Base-by-base conservation (phyloP, 1,140 invertebrate species). In the Piezodorus guildinii region DNA sequence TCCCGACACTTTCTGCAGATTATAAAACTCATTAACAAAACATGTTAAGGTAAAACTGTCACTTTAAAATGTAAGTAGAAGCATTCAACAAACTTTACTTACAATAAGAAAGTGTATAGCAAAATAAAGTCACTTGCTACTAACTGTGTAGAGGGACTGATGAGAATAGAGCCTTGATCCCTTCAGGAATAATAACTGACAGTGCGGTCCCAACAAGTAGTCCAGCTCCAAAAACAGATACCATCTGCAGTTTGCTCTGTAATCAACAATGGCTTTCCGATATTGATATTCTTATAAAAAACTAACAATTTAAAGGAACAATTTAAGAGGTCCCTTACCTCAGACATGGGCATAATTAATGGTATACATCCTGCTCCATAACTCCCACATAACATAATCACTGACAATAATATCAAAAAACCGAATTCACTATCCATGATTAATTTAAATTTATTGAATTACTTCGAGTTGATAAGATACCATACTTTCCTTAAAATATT, bases 161-260 rank as follows among this genome's bases (percentile, higher is more conserved):
- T 34, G 69, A 67, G 68, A 85, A 83, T 30, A 98, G 76, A 3
- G 93, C 87, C 67, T 94, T 80, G 30, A 99, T 88, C 43, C 96
- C 97, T 79, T 99, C 97, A 0, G 97, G 97, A 71, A 99, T 98
- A 54, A 99, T 99, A 0, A 99, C 95, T 64, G 93, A 89, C 58
- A 99, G 75, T 0, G 96, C 95, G 62, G 96, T 98, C 4, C 96
- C 96, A 49, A 99, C 93, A n/a, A 99, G 78, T 10, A 99, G 79
- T 25, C 96, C 96, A 56, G 96, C 95, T 56, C 96, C 96, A 54
- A 99, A 83, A 39, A 98, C 86, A 21, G 94, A 97, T 34, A 98
- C 85, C 70, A 94, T 80, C 72, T 96, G 88, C 23, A 98, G 77
- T 77, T 95, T 97, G 62, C 93, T 90, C 94, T 98, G 73, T 62